Percentiles rank a stretch among this genome's conserved stretches.
phyloP scores from a whole-genome alignment of 2,888 invertebrate genomes.

The Crossocerus cetratus region DNA sequence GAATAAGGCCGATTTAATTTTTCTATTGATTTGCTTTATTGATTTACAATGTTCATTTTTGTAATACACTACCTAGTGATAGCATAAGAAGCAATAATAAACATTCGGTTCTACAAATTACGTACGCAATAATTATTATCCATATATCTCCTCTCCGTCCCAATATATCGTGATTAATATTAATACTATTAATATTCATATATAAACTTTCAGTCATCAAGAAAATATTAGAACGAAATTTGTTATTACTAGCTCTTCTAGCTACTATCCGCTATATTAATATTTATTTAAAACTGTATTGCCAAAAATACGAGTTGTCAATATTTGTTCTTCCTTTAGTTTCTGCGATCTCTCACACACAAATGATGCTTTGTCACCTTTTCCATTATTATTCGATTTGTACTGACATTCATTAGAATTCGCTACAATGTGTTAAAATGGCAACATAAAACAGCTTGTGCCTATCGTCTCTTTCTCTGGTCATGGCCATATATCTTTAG shows the following conservation, averaged over 20 bases:
- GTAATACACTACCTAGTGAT: slow-evolving; percentile 70
- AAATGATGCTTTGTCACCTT: slow-evolving; percentile 54
- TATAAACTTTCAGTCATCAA: slow-evolving; percentile 73
- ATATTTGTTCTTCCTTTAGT: slow-evolving; percentile 41
- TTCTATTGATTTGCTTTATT: slow-evolving; percentile 63
- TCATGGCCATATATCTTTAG: neutral
- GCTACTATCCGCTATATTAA: slow-evolving; percentile 57
- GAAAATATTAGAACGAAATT: slow-evolving; percentile 71
- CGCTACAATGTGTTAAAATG: slow-evolving; percentile 58
- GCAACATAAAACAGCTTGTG: slow-evolving; percentile 28
- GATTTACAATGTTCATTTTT: slow-evolving; percentile 69
- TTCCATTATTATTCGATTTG: slow-evolving; percentile 68
- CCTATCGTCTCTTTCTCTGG: slow-evolving; percentile 32
- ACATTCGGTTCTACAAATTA: slow-evolving; percentile 73
- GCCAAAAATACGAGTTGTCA: slow-evolving; percentile 72
- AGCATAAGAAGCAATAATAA: slow-evolving; percentile 73
- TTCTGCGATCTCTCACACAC: slow-evolving; percentile 47
- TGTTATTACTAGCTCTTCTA: slow-evolving; percentile 58
- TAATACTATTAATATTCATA: slow-evolving; percentile 38
- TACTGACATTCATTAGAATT: slow-evolving; percentile 75
- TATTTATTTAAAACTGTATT: slow-evolving; percentile 65
- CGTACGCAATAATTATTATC: slow-evolving; percentile 65
- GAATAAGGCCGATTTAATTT: slow-evolving; percentile 26
- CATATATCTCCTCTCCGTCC: slow-evolving; percentile 51
- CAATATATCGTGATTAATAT: slow-evolving; percentile 56